Conservation (phyloP, 2,797 vertebrate species). For the Cyclura pinguis region DNA sequence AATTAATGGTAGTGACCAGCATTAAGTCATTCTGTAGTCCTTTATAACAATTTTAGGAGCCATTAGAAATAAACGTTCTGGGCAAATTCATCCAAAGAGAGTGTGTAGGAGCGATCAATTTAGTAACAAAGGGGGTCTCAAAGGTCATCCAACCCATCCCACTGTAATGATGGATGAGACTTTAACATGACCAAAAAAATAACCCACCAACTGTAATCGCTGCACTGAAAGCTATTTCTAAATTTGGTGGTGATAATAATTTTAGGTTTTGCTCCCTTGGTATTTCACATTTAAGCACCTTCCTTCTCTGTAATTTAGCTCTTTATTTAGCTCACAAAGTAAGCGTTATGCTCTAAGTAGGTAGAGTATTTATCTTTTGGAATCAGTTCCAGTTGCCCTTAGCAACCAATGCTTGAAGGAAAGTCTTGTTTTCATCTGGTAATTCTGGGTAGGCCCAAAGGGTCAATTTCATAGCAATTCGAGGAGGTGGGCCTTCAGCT, state of each 20-base stretch:
- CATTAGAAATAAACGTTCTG: neutral
- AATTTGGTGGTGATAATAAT: slow-evolving; percentile 64
- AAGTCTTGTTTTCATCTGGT: slow-evolving; percentile 80
- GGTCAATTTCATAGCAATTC: slow-evolving; percentile 75
- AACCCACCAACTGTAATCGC: slow-evolving; percentile 45
- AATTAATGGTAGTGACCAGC: neutral
- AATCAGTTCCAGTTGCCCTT: slow-evolving; percentile 78
- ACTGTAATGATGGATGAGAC: neutral
- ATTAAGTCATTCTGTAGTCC: neutral
- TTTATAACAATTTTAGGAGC: neutral
- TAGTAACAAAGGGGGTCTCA: neutral
- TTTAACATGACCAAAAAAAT: neutral
- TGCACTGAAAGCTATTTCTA: slow-evolving; percentile 51
- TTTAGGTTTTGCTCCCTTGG: slow-evolving; percentile 60
- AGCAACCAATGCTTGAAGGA: slow-evolving; percentile 80
- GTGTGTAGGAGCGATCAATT: neutral
- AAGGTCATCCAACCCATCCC: slow-evolving; percentile 4
- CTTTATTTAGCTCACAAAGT: slow-evolving; percentile 84
- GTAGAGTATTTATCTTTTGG: slow-evolving; percentile 82
- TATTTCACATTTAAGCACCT: slow-evolving; percentile 77
- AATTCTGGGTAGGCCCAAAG: slow-evolving; percentile 76
- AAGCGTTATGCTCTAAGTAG: slow-evolving; percentile 82
- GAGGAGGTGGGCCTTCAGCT: slow-evolving; percentile 69
- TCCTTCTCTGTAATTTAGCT: slow-evolving; percentile 79
- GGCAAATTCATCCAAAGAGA: neutral